A percentile compares a stretch with the other conserved stretches of the same genome.
These are phyloP conservation scores for Struthio camelus DNA, from an alignment of 2,113 vertebrate species.

Conservation along the genomic window DNA sequence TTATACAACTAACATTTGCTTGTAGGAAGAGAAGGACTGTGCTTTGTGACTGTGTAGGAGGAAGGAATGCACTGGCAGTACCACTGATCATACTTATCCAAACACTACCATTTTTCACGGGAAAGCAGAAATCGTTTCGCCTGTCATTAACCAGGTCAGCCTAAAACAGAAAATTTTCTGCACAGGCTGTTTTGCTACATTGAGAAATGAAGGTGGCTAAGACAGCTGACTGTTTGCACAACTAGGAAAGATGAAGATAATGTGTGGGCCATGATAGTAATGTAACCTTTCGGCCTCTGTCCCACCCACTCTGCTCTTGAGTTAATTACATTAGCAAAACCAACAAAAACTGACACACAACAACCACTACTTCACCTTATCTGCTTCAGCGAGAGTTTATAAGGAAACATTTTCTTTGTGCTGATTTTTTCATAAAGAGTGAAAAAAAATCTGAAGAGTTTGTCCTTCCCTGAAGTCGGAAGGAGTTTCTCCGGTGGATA, in stretches of 20 bases:
- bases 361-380: not conserved
- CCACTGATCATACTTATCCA: not conserved
- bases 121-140: not conserved
- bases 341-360: not conserved
- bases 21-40: not conserved
- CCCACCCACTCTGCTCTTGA: not conserved
- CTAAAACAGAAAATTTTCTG: not conserved
- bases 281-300: not conserved
- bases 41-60: not conserved
- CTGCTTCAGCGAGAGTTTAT: not conserved
- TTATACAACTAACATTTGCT: not conserved
- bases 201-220: not conserved
- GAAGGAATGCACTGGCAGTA: not conserved
- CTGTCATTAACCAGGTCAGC: not conserved
- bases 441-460: not conserved
- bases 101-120: not conserved
- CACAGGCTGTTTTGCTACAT: not conserved
- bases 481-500: constrained; percentile 14
- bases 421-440: not conserved
- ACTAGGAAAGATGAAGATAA: not conserved
- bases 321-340: not conserved
- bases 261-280: not conserved
- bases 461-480: constrained; percentile 1
- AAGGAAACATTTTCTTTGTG: not conserved
- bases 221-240: not conserved